Evolutionary conservation across 2,888 invertebrate genomes (phyloP), one percentile per base, ranked within the genome.

Genomic region (Theretra japonica): DNA sequence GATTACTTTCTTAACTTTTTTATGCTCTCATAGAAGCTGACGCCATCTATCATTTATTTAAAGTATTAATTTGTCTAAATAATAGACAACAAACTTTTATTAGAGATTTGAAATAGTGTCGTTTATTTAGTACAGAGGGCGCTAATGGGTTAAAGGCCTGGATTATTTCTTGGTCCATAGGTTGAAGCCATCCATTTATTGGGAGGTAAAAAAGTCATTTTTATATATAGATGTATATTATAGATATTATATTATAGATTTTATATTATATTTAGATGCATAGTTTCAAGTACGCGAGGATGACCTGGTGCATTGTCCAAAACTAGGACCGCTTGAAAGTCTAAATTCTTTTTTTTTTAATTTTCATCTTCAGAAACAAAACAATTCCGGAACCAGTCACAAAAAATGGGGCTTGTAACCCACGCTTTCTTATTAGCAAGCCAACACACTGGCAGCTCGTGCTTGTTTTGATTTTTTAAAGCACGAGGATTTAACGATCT

Each of bases 401-500:
- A 75, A 77, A 82, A 81, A 75, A 79, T 74, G 70, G 75, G 73
- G 73, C 76, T 74, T 76, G 77, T 79, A 73, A 81, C 78, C 79
- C 76, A 80, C 69, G 79, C 76, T 79, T 79, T 79, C 73, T 77
- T 75, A 76, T 81, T 80, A 75, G 77, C 73, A 76, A 74, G 75
- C 80, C 81, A 81, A 77, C 77, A 75, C 72, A 79, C 48, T 48
- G 48, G 48, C 48, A 48, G 48, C 4, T 48, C 15, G 48, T 48
- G 4, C 48, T 48, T 48, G 48, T 48, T 4, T 48, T 48, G 48
- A 6, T 48, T 48, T 48, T 48, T 48, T 48, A 48, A 48, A 48
- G 48, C 17, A 77, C 73, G 76, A 75, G 78, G 74, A 76, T 75
- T 77, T 53, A 76, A 71, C 53, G 75, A 79, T 76, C 72, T 76